Evolutionary conservation across 2,113 vertebrate genomes (phyloP), one percentile per base, ranked within the genome.

Genomic region (Scomber colias): DNA sequence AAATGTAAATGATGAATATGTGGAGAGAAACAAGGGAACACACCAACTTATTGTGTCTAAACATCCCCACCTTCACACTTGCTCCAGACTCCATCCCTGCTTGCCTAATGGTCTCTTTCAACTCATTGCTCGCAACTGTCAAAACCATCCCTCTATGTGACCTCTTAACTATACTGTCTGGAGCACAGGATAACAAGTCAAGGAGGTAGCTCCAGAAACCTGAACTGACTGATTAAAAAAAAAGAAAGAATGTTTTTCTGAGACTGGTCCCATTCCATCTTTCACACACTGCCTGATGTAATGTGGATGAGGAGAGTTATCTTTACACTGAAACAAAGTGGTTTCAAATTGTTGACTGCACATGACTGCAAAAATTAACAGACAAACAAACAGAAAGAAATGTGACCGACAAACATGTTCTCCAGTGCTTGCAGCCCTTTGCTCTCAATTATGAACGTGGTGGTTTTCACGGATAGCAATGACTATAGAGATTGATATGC

Each of bases 81-180:
- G 6, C 40, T 50, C 75, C 62, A 40, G 3, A 56, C 48, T 55
- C 30, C 50, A 66, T 71, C 56, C 17, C 57, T 45, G 56, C 60
- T 48, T 48, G 35, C 49, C 69, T 75, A 72, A 74, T 50, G 48
- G 55, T 66, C 30, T 77, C 60, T 62, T 73, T 85, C 66, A 9
- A 59, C 57, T 77, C 51, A 76, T 51, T 24, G 30, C 57, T 79
- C 1, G 27, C 51, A 53, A 73, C 72, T 73, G 67, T 76, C 78
- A 83, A 73, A 76, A 62, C 35, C 24, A 75, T 48, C 57, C 75
- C 53, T 19, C 57, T 57, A 19, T 44, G 75, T 77, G 62, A 79
- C 63, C 80, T 86, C 81, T 82, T 82, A 82, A 79, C 66, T 60
- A 73, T n/a, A 62, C 75, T 51, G 73, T 49, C 70, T 51, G 8